Evolutionary conservation across 1,140 invertebrate genomes (phyloP), one percentile per base, ranked within the genome.

Genomic region (Drosophila persimilis): DNA sequence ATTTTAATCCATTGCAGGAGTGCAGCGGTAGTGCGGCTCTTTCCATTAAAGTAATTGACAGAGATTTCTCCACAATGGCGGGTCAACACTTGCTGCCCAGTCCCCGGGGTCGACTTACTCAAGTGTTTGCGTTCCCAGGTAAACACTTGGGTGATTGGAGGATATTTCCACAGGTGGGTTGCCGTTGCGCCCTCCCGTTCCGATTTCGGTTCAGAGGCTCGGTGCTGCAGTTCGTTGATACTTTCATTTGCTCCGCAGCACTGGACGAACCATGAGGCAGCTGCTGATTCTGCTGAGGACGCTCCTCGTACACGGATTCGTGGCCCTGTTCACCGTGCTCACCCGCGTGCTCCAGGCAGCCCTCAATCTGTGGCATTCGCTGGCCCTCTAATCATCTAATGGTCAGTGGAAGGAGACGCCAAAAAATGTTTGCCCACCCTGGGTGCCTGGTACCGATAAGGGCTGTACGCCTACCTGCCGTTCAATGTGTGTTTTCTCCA

Each of bases 291-390:
- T 80, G 13, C 2, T 88, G 0, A 62, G 72, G 47, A 69, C 43
- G 4, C 26, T 64, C 4, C 6, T 78, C 6, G 81, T 79, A 31
- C 73, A 79, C 24, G 64, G 64, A 7, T 88, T 88, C 15, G 75
- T 86, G 2, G 1, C 43, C 20, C 0, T 79, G 9, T 86, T 73
- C 7, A 51, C 51, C 0, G 5, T 88, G 35, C 22, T 88, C 15
- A 52, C 59, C 9, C 56, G 66, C 3, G 56, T 76, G 11, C 29
- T 86, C 6, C 50, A 77, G 20, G 56, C 58, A 3, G 66, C 70
- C 7, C 43, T 81, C 17, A 53, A 79, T 53, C 46, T 73, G 22
- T 45, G 80, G 44, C 81, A 86, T 22, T 79, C 72, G 6, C 39
- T 86, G 46, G 52, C 31, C 13, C 53, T 77, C 24, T 75, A 31